A percentile compares a stretch with the other conserved stretches of the same genome.
Conservation (phyloP, 2,113 vertebrate species). For the Hirundichthys speculiger region DNA sequence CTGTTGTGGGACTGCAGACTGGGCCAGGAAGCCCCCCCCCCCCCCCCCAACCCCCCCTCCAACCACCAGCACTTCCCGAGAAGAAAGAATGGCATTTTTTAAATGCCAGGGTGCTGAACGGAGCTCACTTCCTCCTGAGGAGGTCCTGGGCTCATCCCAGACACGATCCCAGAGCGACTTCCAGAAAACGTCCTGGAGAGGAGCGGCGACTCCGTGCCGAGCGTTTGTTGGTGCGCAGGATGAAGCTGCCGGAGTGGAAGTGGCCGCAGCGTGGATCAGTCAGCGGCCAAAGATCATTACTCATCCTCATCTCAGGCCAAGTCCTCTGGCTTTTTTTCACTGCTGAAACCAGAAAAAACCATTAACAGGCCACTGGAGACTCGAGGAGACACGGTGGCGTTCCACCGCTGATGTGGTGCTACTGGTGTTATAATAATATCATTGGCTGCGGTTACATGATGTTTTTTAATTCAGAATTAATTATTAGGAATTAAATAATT, state of each 20-base stretch:
- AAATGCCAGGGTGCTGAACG: conserved; percentile 62
- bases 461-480: too few relatives aligned
- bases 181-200: conserved; percentile 58
- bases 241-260: conserved; percentile 55
- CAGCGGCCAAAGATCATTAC: conserved; percentile 68
- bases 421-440: conserved; percentile 23
- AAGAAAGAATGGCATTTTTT: conserved; percentile 56
- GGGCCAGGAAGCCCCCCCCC: conserved; percentile 62
- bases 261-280: conserved; percentile 52
- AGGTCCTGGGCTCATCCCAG: conserved; percentile 45
- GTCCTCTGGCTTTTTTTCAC: conserved; percentile 52
- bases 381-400: conserved; percentile 38
- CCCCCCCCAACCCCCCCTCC: too few relatives aligned
- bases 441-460: too few relatives aligned
- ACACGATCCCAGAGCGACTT: conserved; percentile 40
- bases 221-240: conserved; percentile 62
- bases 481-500: too few relatives aligned
- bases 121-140: conserved; percentile 34
- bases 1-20: conserved; percentile 66
- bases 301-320: conserved; percentile 60
- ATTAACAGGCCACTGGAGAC: conserved; percentile 48
- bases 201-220: conserved; percentile 48
- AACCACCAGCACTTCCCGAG: conserved; percentile 8
- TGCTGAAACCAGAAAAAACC: conserved; percentile 46
- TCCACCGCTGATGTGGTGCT: conserved; percentile 36